phyloP scores from a whole-genome alignment of 2,797 vertebrate genomes.

The Eptatretus atami region DNA sequence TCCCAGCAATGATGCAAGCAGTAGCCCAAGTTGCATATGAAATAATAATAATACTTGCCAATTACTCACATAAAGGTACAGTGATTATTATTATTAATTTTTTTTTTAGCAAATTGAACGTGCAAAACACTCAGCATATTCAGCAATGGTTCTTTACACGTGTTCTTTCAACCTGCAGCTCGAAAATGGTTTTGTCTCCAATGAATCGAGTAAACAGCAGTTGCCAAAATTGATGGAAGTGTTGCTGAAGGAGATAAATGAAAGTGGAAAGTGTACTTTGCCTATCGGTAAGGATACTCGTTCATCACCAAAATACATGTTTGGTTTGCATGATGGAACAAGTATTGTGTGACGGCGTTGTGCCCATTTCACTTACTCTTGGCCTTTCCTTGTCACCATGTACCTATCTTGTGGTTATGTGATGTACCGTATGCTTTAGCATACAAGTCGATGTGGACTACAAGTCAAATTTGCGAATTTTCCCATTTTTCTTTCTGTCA shows the following conservation, averaged over 20 bases:
- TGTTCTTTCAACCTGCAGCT: constrained; percentile 19
- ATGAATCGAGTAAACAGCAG: constrained; percentile 81
- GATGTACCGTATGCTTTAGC: no score
- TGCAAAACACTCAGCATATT: no score
- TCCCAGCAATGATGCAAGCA: no score
- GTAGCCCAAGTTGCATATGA: no score
- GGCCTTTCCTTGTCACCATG: neutral
- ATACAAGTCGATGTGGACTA: no score
- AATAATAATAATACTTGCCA: neutral
- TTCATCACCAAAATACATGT: neutral
- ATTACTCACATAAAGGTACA: no score
- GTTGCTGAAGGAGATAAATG: constrained; percentile 65
- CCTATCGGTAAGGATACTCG: constrained; percentile 33
- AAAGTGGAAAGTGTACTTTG: constrained; percentile 57
- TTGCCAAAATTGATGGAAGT: constrained; percentile 81
- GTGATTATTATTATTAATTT: no score
- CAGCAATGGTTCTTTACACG: no score
- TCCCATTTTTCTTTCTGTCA: no score
- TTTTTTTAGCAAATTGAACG: no score
- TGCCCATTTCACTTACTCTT: neutral
- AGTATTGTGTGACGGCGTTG: neutral
- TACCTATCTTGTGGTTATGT: no score
- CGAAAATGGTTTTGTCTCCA: constrained; percentile 82
- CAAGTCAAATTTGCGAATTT: no score
- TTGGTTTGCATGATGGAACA: neutral